Evolutionary conservation across 1,140 invertebrate genomes (phyloP).

Genomic region (Drosophila serrata): DNA sequence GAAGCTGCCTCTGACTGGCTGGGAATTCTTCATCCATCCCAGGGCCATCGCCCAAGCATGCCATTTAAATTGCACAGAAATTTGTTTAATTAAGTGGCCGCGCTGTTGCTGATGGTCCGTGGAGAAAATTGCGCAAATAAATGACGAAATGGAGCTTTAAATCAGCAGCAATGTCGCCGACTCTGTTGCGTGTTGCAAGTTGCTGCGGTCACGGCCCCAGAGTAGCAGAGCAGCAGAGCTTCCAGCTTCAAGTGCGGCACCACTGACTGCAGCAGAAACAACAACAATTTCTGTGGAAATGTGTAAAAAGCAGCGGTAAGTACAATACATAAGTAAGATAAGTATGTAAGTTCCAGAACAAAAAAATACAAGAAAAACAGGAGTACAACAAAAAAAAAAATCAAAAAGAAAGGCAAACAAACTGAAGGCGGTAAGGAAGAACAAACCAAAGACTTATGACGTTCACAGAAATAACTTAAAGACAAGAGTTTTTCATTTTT

Average conservation of each 20-base stretch:
- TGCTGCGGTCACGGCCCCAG: slow-evolving; percentile 35
- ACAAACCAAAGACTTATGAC: slow-evolving; percentile 65
- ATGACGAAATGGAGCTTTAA: slow-evolving; percentile 67
- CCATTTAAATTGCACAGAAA: slow-evolving; percentile 75
- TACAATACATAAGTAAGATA: slow-evolving; percentile 65
- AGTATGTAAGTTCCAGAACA: slow-evolving; percentile 60
- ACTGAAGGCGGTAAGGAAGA: slow-evolving; percentile 43
- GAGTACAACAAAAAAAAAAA: slow-evolving; percentile 18
- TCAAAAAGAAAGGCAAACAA: slow-evolving; percentile 46
- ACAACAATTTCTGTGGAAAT: slow-evolving; percentile 83
- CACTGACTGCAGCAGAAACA: slow-evolving; percentile 64
- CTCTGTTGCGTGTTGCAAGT: slow-evolving; percentile 28
- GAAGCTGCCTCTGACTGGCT: slow-evolving; percentile 39
- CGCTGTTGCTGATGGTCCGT: slow-evolving; percentile 47
- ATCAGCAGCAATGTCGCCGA: slow-evolving; percentile 59
- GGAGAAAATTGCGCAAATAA: slow-evolving; percentile 68
- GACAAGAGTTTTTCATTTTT: slow-evolving; percentile 67
- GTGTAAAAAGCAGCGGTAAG: slow-evolving; percentile 70
- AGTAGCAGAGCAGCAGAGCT: slow-evolving; percentile 9
- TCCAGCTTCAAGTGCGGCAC: slow-evolving; percentile 67
- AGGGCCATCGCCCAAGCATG: slow-evolving; percentile 56
- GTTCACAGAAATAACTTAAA: slow-evolving; percentile 69
- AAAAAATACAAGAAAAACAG: slow-evolving; percentile 34
- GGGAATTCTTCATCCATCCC: slow-evolving; percentile 27
- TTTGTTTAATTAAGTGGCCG: slow-evolving; percentile 80